Evolutionary conservation across 2,797 vertebrate species (phyloP).

Genomic region (Cyprinella venusta): DNA sequence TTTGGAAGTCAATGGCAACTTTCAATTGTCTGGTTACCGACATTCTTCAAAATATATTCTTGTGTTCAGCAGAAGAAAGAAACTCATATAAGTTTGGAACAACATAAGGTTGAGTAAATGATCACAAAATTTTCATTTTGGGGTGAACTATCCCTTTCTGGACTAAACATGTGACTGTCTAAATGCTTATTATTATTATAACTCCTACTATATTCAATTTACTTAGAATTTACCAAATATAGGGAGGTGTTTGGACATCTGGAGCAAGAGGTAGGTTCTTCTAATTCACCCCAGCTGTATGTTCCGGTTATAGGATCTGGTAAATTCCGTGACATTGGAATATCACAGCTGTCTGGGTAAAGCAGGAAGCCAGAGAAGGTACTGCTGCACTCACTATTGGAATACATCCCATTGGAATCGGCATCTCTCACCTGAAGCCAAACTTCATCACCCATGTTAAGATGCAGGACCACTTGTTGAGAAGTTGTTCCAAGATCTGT

Average conservation of each 20-base stretch:
- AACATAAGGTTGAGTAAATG: too few species aligned
- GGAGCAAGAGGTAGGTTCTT: neutral
- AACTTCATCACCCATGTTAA: constrained; percentile 60
- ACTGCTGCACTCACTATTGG: constrained; percentile 61
- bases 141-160: neutral
- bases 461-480: constrained; percentile 67
- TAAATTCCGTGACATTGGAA: constrained; percentile 28
- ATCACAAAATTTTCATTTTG: too few species aligned
- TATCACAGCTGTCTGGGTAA: constrained; percentile 72
- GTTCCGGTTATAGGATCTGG: constrained; percentile 4
- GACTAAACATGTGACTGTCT: neutral
- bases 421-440: constrained; percentile 75
- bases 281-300: constrained; percentile 49
- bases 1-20: too few species aligned
- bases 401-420: constrained; percentile 69
- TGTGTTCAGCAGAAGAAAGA: too few species aligned
- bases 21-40: too few species aligned
- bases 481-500: constrained; percentile 55
- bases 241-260: constrained; percentile 6
- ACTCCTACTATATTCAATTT: neutral
- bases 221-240: neutral
- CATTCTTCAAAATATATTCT: too few species aligned
- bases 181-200: neutral
- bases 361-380: constrained; percentile 76
- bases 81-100: too few species aligned